Base-by-base conservation (phyloP, 2,797 vertebrate species). In the Sebastes glaucus region DNA sequence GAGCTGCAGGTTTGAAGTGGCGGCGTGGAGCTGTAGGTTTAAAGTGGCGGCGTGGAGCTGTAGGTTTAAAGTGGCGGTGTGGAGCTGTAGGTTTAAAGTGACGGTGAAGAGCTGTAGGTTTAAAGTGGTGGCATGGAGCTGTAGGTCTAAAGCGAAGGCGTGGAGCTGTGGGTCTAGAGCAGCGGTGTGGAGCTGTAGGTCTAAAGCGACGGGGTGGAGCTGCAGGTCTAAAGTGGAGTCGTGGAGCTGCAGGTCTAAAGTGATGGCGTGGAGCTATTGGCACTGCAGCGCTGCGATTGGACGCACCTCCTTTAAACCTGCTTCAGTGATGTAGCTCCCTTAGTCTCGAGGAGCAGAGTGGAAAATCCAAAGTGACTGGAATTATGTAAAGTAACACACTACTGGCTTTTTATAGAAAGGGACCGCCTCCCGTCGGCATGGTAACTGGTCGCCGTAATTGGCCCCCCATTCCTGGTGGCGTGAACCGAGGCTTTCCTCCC, bases 291-390 rank as follows among this genome's bases (percentile, higher is more conserved):
- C 70, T 35, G 68, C 5, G 14, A 85, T 83, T 89, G 68, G 75
- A 66, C 13, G n/a, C 27, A 59, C 75, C 68, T 71, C 79, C 70
- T 59, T 59, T 55, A 55, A 80, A 82, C 74, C 87, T 60, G 81
- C 74, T 72, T 77, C 63, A 23, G 25, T 69, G 38, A 74, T 61
- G 74, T 71, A 25, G 83, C 60, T 61, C 28, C 74, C 52, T 70
- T 60, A 16, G 82, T 84, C 85, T 78, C 11, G 20, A 82, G 79
- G 83, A 84, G 53, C 71, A 72, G 57, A 80, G 83, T 85, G 88
- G 84, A 92, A 94, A 95, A 94, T 88, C 88, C 74, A 87, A 91
- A 92, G 86, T 93, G 93, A 94, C 92, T 92, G 80, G 81, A 92
- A 93, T 92, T 92, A 94, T 92, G 93, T 90, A 90, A 94, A 94